phyloP scores from a whole-genome alignment of 2,797 vertebrate species.

The Pelochelys cantorii region DNA sequence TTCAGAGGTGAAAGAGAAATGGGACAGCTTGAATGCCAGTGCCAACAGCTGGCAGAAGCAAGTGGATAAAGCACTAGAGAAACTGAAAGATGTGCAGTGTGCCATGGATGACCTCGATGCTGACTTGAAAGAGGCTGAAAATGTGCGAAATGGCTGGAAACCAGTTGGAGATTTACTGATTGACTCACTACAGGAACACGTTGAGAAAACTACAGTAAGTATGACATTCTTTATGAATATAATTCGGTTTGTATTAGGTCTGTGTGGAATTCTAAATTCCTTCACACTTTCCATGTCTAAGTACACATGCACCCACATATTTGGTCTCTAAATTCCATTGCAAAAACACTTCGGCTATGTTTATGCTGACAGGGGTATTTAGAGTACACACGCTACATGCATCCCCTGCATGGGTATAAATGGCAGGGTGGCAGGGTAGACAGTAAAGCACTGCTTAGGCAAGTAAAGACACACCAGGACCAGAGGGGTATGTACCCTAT shows the following conservation, averaged over 20 bases:
- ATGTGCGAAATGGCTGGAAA: slow-evolving; percentile 89
- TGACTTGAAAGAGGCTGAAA: slow-evolving; percentile 89
- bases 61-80: slow-evolving; percentile 92
- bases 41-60: slow-evolving; percentile 92
- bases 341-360: not conserved
- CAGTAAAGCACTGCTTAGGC: too few relatives aligned
- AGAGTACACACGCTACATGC: too few relatives aligned
- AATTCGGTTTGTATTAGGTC: not conserved
- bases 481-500: too few relatives aligned
- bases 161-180: slow-evolving; percentile 95
- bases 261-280: not conserved
- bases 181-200: slow-evolving; percentile 95
- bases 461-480: too few relatives aligned
- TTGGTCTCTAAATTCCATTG: not conserved
- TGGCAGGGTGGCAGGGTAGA: too few relatives aligned
- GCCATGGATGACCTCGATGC: slow-evolving; percentile 95
- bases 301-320: not conserved
- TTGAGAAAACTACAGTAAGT: slow-evolving; percentile 91
- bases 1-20: slow-evolving; percentile 92
- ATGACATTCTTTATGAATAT: not conserved
- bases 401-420: too few relatives aligned
- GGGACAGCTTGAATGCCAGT: slow-evolving; percentile 90
- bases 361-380: too few relatives aligned
- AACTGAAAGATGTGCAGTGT: slow-evolving; percentile 93
- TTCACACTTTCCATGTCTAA: not conserved